phyloP scores from a whole-genome alignment of 2,797 vertebrate species.

The Moxostoma hubbsi region DNA sequence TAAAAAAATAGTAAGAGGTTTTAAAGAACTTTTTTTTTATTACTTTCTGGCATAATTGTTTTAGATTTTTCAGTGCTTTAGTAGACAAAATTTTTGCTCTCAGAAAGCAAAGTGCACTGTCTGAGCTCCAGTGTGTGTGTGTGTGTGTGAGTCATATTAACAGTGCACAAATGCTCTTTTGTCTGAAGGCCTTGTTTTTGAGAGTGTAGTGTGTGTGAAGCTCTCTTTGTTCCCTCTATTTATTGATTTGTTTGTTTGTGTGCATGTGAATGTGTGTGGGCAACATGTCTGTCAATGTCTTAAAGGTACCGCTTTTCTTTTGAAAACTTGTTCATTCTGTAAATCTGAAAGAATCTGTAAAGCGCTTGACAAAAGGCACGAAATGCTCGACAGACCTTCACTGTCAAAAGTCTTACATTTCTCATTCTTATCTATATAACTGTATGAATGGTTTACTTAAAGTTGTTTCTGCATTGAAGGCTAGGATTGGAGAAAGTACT shows the following conservation, averaged over 20 bases:
- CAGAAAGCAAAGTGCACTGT: neutral
- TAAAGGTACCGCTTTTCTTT: conserved; percentile 14
- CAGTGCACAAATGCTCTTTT: conserved; percentile 76
- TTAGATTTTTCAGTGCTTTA: neutral
- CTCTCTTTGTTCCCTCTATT: conserved; percentile 70
- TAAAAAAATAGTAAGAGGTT: too few species aligned
- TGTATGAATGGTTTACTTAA: too few species aligned
- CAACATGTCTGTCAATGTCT: conserved; percentile 13
- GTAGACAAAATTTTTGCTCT: conserved; percentile 59
- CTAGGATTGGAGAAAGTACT: too few species aligned
- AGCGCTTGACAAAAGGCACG: too few species aligned
- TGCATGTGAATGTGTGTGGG: conserved; percentile 26
- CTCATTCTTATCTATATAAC: too few species aligned
- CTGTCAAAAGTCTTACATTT: too few species aligned
- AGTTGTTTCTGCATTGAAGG: too few species aligned
- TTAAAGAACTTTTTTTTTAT: too few species aligned
- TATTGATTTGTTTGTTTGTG: conserved; percentile 64
- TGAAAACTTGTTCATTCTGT: neutral
- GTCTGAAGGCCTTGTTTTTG: conserved; percentile 77
- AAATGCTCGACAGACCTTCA: too few species aligned
- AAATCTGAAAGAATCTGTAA: too few species aligned
- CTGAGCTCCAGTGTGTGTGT: conserved; percentile 63
- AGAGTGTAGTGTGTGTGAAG: conserved; percentile 71
- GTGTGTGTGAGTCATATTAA: conserved; percentile 50
- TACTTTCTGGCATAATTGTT: neutral